A percentile compares a stretch with the other conserved stretches of the same genome.
Conservation (phyloP, 2,888 invertebrate genomes). For the Strigamia maritima region DNA sequence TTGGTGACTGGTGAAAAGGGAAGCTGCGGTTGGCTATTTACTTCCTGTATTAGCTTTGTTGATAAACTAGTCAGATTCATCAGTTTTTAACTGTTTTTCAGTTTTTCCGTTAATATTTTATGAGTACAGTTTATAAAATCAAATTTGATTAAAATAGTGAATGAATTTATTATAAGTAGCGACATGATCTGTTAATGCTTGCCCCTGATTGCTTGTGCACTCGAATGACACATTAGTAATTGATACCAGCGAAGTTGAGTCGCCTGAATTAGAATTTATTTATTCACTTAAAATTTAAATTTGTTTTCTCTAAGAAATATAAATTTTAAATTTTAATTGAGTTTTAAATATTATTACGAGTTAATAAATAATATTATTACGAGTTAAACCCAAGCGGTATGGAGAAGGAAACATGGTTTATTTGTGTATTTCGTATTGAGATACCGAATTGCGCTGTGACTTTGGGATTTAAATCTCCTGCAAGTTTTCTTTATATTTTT, state of each 20-base stretch:
- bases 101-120: not conserved
- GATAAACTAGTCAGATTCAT: no score
- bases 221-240: not conserved
- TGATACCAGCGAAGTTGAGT: not conserved
- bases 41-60: no score
- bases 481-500: not conserved
- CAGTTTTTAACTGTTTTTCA: no score
- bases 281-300: not conserved
- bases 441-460: not conserved
- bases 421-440: not conserved
- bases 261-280: not conserved
- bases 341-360: no score
- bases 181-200: not conserved
- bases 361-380: no score
- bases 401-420: not conserved
- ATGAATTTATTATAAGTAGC: not conserved
- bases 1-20: no score
- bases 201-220: not conserved
- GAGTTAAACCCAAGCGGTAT: not conserved
- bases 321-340: no score
- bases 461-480: not conserved
- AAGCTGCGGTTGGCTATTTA: no score
- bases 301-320: not conserved
- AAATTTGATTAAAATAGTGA: not conserved
- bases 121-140: not conserved